These are phyloP conservation scores for Sus scrofa DNA, from an alignment of 2,113 vertebrate genomes.

Conservation along the genomic window T2T-Sscrofa CM000820.6:118428501-118429000, in stretches of 20 bases:
- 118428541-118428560: constrained; percentile 30
- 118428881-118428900: too few species aligned
- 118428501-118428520: constrained; percentile 33
- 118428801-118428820: neutral
- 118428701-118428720: constrained; percentile 13
- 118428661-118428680: constrained; percentile 14
- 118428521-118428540: constrained; percentile 4
- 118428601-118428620: neutral
- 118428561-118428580: neutral
- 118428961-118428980: too few species aligned
- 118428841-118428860: too few species aligned
- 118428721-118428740: neutral
- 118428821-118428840: too few species aligned
- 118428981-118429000: too few species aligned
- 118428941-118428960: too few species aligned
- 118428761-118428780: neutral
- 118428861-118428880: too few species aligned
- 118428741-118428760: neutral
- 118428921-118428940: too few species aligned
- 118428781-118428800: neutral
- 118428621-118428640: neutral
- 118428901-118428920: too few species aligned
- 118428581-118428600: neutral
- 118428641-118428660: neutral
- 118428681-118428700: neutral